Evolutionary conservation across 1,140 invertebrate genomes (phyloP).

Genomic region (Pachyrhynchus sulphureomaculatus): DNA sequence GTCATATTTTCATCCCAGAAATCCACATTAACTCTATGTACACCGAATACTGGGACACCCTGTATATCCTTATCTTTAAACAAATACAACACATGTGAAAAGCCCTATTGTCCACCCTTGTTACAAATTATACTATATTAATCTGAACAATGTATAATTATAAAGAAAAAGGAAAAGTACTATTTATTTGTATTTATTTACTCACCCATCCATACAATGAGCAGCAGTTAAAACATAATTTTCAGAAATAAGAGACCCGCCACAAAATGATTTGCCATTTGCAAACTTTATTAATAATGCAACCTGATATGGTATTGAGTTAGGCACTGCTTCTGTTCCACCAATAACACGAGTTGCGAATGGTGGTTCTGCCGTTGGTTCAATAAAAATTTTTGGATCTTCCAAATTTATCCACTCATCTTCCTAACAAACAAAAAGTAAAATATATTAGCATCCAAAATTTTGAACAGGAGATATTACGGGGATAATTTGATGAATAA

Average conservation of each 20-base stretch:
- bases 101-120: too few relatives aligned
- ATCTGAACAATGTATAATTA: too few relatives aligned
- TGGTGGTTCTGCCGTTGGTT: slow-evolving; percentile 7
- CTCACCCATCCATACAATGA: slow-evolving; percentile 56
- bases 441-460: too few relatives aligned
- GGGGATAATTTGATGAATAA: too few relatives aligned
- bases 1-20: too few relatives aligned
- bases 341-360: slow-evolving; percentile 45
- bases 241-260: slow-evolving; percentile 57
- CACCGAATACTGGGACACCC: too few relatives aligned
- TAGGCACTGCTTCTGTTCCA: slow-evolving; percentile 46
- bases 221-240: slow-evolving; percentile 60
- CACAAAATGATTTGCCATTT: slow-evolving; percentile 48
- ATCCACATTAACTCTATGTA: too few relatives aligned
- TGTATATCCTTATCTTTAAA: too few relatives aligned
- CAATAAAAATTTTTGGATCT: slow-evolving; percentile 12
- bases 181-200: too few relatives aligned
- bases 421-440: neutral
- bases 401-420: slow-evolving; percentile 1
- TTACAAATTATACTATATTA: too few relatives aligned
- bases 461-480: neutral
- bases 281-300: slow-evolving; percentile 38
- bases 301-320: slow-evolving; percentile 51
- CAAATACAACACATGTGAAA: too few relatives aligned
- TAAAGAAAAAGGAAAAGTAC: too few relatives aligned